These are phyloP conservation scores for Melanotaenia trifasciata DNA, from an alignment of 2,797 vertebrate genomes.

Conservation along the genomic window DNA sequence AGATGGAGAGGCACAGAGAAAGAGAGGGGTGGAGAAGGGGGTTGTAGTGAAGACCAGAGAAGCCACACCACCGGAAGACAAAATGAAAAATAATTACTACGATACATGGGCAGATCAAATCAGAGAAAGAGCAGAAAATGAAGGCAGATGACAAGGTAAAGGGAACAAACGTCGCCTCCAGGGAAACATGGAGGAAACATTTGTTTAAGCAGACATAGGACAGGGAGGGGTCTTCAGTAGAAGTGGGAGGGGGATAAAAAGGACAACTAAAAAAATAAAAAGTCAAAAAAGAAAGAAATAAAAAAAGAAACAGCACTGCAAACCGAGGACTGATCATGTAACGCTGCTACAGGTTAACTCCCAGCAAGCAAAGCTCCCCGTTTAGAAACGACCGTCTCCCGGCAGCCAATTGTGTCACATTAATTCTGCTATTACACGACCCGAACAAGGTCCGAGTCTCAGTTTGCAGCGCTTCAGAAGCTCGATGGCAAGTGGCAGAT, in stretches of 20 bases:
- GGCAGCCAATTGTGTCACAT: constrained; percentile 32
- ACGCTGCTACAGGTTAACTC: constrained; percentile 38
- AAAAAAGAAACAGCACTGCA: constrained; percentile 73
- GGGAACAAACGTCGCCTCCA: constrained; percentile 79
- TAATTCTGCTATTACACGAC: constrained; percentile 7
- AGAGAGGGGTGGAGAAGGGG: constrained; percentile 50
- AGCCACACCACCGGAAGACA: constrained; percentile 81
- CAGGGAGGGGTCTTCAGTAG: constrained; percentile 62
- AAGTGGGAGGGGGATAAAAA: constrained; percentile 58
- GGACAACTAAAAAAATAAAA: constrained; percentile 60
- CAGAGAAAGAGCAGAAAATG: constrained; percentile 71
- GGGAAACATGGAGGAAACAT: constrained; percentile 76
- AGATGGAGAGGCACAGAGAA: constrained; percentile 59
- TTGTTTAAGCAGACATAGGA: constrained; percentile 75
- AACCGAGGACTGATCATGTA: constrained; percentile 65
- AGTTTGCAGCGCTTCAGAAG: constrained; percentile 76
- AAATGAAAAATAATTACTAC: constrained; percentile 79
- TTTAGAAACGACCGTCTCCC: constrained; percentile 48
- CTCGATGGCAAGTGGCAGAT: constrained; percentile 67
- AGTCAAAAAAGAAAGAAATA: constrained; percentile 47
- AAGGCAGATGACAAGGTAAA: constrained; percentile 69
- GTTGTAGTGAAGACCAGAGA: constrained; percentile 81
- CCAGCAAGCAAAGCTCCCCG: constrained; percentile 31
- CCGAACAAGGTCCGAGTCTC: constrained; percentile 42
- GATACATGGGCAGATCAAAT: constrained; percentile 44